These are phyloP conservation scores for Sericinus montela DNA, from an alignment of 2,888 invertebrate genomes.

Conservation along the genomic window DNA sequence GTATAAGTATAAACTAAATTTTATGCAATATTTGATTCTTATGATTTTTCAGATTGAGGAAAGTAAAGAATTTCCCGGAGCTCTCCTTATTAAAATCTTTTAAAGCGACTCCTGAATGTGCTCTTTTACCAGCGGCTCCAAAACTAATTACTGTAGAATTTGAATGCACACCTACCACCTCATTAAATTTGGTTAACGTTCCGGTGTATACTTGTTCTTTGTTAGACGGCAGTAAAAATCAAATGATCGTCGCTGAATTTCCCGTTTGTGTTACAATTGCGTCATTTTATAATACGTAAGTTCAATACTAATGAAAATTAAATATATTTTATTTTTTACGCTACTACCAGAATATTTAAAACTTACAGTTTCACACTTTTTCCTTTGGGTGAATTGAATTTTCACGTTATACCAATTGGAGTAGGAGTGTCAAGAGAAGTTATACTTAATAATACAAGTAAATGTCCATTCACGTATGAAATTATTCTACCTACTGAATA, in stretches of 20 bases:
- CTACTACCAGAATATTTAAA: not conserved
- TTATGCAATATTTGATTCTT: too few relatives aligned
- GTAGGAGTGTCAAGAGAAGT: conserved; percentile 73
- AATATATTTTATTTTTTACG: not conserved
- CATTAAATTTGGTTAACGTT: conserved; percentile 59
- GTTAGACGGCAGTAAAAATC: conserved; percentile 63
- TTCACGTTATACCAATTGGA: conserved; percentile 77
- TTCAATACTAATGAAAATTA: not conserved
- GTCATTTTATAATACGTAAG: conserved; percentile 72
- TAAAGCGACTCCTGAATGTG: conserved; percentile 50
- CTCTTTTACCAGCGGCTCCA: conserved; percentile 47
- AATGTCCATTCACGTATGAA: conserved; percentile 76
- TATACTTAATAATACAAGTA: conserved; percentile 79
- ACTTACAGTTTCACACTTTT: conserved; percentile 75
- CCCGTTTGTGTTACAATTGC: conserved; percentile 64
- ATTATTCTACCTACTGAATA: conserved; percentile 55
- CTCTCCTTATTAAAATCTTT: conserved; percentile 57
- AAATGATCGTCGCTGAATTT: conserved; percentile 69
- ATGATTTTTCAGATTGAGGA: conserved; percentile 47
- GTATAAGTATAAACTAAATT: too few relatives aligned
- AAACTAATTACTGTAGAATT: conserved; percentile 54
- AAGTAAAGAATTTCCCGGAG: conserved; percentile 68
- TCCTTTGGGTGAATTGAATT: conserved; percentile 78
- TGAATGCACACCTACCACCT: conserved; percentile 61
- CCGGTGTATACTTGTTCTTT: conserved; percentile 64